Evolutionary conservation across 2,888 invertebrate species (phyloP).

Genomic region (Melanargia galathea): DNA sequence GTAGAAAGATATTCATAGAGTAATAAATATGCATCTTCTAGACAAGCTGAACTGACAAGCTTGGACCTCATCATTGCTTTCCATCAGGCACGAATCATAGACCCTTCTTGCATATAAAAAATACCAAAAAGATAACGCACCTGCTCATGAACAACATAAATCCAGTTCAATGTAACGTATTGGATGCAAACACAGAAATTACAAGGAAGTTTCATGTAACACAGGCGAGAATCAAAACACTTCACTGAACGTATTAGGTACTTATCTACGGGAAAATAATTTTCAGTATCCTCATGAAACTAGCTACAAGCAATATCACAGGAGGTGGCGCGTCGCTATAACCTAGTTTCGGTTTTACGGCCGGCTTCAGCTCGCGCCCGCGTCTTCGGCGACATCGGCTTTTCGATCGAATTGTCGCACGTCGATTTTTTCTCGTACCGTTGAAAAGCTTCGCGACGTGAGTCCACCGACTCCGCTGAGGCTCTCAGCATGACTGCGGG

Average conservation of each 20-base stretch:
- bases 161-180: conserved; percentile 27
- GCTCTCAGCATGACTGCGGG: conserved; percentile 81
- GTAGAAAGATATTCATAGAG: neutral
- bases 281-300: conserved; percentile 68
- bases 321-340: conserved; percentile 71
- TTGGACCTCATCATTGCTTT: neutral
- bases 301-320: conserved; percentile 67
- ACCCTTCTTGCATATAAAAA: neutral
- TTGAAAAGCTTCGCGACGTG: conserved; percentile 75
- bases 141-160: conserved; percentile 28
- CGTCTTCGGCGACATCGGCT: conserved; percentile 59
- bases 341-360: conserved; percentile 56
- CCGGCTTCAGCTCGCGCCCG: conserved; percentile 47
- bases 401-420: conserved; percentile 67
- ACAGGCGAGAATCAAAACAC: conserved; percentile 63
- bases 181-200: conserved; percentile 37
- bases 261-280: conserved; percentile 53
- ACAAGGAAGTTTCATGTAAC: conserved; percentile 51
- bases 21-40: neutral
- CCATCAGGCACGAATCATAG: neutral
- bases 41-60: neutral
- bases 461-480: conserved; percentile 78
- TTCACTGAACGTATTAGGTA: conserved; percentile 63
- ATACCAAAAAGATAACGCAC: conserved; percentile 23
- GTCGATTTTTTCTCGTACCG: conserved; percentile 69